Evolutionary conservation across 2,113 vertebrate genomes (phyloP).

Genomic region (Leucopsar rothschildi): DNA sequence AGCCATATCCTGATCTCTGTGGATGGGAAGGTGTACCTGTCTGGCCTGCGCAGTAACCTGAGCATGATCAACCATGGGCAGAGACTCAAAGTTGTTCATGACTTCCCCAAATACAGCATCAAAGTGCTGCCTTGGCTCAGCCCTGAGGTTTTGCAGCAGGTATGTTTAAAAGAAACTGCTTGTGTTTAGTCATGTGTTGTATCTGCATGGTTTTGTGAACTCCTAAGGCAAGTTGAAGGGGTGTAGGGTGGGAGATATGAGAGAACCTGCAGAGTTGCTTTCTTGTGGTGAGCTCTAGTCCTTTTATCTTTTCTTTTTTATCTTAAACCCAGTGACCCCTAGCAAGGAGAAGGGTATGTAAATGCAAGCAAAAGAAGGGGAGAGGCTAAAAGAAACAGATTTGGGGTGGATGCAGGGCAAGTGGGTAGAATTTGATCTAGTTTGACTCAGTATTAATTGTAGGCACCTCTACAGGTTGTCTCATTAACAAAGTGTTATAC

Average conservation of each 20-base stretch:
- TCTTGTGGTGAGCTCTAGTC: neutral
- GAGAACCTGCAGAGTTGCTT: neutral
- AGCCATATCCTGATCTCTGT: conserved; percentile 94
- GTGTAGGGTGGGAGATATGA: accelerated
- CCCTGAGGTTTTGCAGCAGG: conserved; percentile 96
- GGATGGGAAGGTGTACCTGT: conserved; percentile 93
- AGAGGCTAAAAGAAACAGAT: neutral
- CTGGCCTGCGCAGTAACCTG: conserved; percentile 91
- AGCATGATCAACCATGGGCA: conserved; percentile 95
- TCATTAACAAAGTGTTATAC: neutral
- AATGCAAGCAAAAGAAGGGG: neutral
- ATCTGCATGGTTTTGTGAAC: neutral
- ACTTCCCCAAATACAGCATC: conserved; percentile 94
- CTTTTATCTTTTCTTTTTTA: neutral
- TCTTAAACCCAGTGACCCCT: neutral
- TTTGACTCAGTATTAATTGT: neutral
- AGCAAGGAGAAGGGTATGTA: neutral
- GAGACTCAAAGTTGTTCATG: conserved; percentile 89
- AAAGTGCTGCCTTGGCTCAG: conserved; percentile 97
- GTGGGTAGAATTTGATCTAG: neutral
- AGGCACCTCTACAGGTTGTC: neutral
- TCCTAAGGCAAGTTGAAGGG: neutral
- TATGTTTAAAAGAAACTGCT: conserved; percentile 31
- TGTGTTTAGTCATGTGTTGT: neutral
- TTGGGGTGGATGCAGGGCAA: neutral